Conservation (phyloP, 2,888 invertebrate species). For the Temnothorax ravouxi region DNA sequence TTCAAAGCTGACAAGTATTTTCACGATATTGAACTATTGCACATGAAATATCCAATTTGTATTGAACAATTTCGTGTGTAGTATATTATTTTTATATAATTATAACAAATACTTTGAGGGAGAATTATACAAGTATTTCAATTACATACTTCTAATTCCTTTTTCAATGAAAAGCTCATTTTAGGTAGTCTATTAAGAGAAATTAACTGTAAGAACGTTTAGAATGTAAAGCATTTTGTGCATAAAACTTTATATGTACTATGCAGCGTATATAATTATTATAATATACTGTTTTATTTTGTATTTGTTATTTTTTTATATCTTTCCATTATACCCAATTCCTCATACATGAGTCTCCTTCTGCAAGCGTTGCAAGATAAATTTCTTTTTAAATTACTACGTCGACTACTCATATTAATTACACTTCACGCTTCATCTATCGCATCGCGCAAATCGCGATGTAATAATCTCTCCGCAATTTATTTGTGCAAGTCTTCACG, state of each 20-base stretch:
- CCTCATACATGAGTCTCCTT: not conserved
- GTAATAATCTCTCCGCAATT: slow-evolving; percentile 37
- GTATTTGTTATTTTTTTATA: not conserved
- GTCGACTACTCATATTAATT: not conserved
- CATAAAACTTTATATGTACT: not conserved
- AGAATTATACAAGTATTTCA: slow-evolving; percentile 5
- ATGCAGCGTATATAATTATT: not conserved
- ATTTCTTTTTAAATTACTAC: slow-evolving; percentile 22
- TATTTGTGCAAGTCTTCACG: slow-evolving; percentile 28
- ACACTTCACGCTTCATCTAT: slow-evolving; percentile 3
- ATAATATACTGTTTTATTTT: not conserved
- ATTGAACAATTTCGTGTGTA: not conserved
- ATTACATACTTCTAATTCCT: not conserved
- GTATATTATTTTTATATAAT: too few species aligned
- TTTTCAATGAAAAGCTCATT: not conserved
- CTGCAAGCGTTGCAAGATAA: not conserved
- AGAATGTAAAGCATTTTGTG: not conserved
- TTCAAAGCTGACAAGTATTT: not conserved
- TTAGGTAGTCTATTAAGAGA: not conserved
- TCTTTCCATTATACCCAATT: not conserved
- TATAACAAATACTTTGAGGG: not conserved
- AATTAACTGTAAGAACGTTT: not conserved
- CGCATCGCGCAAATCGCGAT: slow-evolving; percentile 16
- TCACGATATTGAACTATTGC: not conserved
- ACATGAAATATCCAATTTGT: not conserved